Conservation (phyloP, 2,888 invertebrate genomes). For the Melanchra persicariae region DNA sequence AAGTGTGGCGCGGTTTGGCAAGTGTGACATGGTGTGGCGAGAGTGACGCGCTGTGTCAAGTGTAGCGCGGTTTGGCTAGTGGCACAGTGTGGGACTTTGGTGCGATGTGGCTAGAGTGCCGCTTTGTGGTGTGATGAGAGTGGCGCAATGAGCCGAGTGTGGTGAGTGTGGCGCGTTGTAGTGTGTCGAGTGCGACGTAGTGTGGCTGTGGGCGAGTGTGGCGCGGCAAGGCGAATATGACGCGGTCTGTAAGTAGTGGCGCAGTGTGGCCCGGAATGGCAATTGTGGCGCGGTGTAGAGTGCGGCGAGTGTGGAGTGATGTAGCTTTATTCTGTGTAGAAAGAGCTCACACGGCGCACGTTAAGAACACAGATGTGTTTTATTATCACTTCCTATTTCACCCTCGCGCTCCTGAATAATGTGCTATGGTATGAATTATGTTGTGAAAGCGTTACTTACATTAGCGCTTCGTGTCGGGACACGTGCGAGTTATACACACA, state of each 20-base stretch:
- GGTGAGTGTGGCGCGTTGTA: not conserved
- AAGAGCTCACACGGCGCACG: constrained; percentile 64
- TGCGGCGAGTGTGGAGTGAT: no score
- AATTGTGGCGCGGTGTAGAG: not conserved
- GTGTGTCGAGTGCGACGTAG: not conserved
- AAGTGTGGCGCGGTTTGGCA: not conserved
- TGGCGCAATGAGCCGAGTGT: not conserved
- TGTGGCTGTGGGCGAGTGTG: no score
- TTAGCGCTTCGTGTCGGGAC: constrained; percentile 57
- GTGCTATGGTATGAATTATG: constrained; percentile 68
- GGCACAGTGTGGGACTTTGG: not conserved
- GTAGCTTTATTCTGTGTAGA: constrained; percentile 48
- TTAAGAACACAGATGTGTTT: constrained; percentile 80
- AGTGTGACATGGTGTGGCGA: not conserved
- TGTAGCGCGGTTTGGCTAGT: not conserved
- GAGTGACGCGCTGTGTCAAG: not conserved
- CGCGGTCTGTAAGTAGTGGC: no score
- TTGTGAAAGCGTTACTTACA: constrained; percentile 64
- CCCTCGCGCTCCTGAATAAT: constrained; percentile 65
- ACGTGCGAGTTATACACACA: constrained; percentile 63
- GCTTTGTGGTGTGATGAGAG: not conserved
- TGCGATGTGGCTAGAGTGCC: not conserved
- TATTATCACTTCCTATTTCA: constrained; percentile 74
- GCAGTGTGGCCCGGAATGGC: not conserved
- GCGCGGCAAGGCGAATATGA: no score